phyloP scores from a whole-genome alignment of 2,888 invertebrate species.

The Stenodema calcarata region DNA sequence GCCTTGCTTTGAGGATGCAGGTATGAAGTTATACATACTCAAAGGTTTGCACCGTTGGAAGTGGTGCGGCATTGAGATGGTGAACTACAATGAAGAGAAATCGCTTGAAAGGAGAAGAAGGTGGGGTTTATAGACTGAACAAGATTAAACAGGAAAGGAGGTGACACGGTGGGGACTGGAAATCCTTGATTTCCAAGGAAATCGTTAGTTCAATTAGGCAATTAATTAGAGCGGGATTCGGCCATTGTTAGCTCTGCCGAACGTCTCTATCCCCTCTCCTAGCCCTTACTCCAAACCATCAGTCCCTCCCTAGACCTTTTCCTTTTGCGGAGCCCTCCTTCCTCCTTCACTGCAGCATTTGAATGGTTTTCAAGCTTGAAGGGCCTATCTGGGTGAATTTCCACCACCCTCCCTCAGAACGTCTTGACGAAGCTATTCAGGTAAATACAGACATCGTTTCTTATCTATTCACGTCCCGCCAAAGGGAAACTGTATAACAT shows the following conservation, averaged over 20 bases:
- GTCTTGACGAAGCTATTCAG: slow-evolving; percentile 17
- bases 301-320: not conserved
- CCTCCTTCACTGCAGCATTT: not conserved
- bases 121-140: not conserved
- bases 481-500: not conserved
- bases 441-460: slow-evolving; percentile 1
- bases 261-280: not conserved
- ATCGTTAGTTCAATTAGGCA: slow-evolving; percentile 24
- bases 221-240: slow-evolving; percentile 11
- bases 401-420: not conserved
- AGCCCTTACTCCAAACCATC: not conserved
- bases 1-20: no score
- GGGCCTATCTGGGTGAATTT: not conserved
- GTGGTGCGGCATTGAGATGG: not conserved
- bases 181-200: slow-evolving; percentile 3
- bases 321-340: not conserved
- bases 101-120: not conserved
- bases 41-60: not conserved
- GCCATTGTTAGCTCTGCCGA: not conserved
- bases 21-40: no score
- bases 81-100: not conserved
- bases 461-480: slow-evolving; percentile 5
- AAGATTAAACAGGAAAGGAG: not conserved
- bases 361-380: not conserved
- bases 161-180: not conserved